Conservation (phyloP, 1,140 invertebrate species). For the Plodia interpunctella region DNA sequence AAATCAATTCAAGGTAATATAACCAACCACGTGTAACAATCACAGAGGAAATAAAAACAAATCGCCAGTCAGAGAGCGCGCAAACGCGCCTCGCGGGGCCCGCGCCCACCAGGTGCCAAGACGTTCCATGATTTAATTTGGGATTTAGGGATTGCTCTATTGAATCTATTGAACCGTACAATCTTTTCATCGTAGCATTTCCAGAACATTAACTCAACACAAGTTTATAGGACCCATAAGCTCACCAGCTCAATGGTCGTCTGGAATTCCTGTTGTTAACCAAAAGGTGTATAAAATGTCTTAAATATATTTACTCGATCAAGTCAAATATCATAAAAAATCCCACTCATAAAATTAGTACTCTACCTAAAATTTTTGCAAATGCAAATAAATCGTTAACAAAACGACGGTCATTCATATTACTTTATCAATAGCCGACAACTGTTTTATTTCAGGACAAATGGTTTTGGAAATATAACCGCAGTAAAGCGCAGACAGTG, state of each 20-base stretch:
- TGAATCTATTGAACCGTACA: conserved; percentile 64
- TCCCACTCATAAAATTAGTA: too few species aligned
- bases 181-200: conserved; percentile 47
- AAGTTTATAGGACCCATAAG: too few species aligned
- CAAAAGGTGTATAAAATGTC: too few species aligned
- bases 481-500: conserved; percentile 67
- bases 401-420: conserved; percentile 39
- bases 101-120: conserved; percentile 55
- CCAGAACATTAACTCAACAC: neutral
- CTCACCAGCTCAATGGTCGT: too few species aligned
- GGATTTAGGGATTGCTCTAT: conserved; percentile 71
- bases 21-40: conserved; percentile 19
- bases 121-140: conserved; percentile 75
- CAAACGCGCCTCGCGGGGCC: conserved; percentile 40
- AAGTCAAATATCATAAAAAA: too few species aligned
- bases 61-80: conserved; percentile 36
- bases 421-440: conserved; percentile 55
- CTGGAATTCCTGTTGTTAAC: too few species aligned
- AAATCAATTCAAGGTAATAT: neutral
- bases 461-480: conserved; percentile 65
- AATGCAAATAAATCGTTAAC: conserved; percentile 21
- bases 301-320: too few species aligned
- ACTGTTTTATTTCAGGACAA: conserved; percentile 65
- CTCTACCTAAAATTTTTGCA: too few species aligned
- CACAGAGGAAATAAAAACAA: conserved; percentile 38